A percentile compares a stretch with the other conserved stretches of the same genome.
phyloP scores from a whole-genome alignment of 2,113 vertebrate genomes.

The Gymnogyps californianus region DNA sequence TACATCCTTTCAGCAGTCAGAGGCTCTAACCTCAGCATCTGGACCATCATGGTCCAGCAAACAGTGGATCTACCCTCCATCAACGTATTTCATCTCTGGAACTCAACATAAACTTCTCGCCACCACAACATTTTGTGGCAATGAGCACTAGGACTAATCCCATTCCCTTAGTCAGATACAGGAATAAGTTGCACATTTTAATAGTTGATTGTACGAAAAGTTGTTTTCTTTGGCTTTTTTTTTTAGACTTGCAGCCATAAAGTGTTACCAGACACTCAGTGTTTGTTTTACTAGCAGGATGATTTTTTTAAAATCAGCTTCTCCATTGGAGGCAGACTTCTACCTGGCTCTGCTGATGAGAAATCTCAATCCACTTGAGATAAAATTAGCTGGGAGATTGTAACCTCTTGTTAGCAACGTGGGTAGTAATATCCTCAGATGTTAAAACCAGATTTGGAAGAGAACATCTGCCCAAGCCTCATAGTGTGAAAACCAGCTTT shows the following conservation, averaged over 20 bases:
- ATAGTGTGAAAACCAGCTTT: neutral
- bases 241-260: neutral
- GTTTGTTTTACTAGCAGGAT: neutral
- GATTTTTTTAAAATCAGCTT: neutral
- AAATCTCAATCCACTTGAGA: neutral
- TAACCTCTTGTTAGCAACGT: neutral
- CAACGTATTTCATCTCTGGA: neutral
- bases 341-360: neutral
- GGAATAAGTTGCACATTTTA: neutral
- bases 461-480: neutral
- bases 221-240: neutral
- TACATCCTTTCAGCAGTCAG: neutral
- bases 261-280: neutral
- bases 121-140: neutral
- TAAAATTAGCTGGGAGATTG: conserved; percentile 16
- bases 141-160: neutral
- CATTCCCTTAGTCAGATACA: neutral
- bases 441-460: neutral
- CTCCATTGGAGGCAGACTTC: neutral
- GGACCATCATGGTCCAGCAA: neutral
- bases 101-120: neutral
- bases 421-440: neutral
- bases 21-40: neutral
- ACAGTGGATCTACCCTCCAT: neutral
- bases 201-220: neutral